These are phyloP conservation scores for Fulmarus glacialis DNA, from an alignment of 2,113 vertebrate species.

Conservation along the genomic window DNA sequence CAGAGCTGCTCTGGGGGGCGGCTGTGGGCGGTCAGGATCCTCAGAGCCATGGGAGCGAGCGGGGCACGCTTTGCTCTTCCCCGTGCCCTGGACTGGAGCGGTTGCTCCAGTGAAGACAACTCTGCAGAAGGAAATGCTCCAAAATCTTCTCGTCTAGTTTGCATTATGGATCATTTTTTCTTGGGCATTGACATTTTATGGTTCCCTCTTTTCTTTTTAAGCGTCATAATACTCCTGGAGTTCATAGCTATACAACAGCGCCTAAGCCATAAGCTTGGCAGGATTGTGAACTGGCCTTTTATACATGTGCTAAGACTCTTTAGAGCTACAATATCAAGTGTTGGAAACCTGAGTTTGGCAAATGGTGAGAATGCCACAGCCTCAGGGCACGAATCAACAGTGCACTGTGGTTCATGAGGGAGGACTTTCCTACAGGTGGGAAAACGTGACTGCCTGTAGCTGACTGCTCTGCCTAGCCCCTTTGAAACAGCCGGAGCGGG, in stretches of 20 bases:
- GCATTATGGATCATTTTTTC: neutral
- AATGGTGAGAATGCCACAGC: accelerated
- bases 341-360: neutral
- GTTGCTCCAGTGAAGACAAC: neutral
- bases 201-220: neutral
- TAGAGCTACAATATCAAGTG: neutral
- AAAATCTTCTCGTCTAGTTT: neutral
- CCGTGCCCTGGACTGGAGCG: accelerated
- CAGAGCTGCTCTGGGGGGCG: neutral
- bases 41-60: accelerated
- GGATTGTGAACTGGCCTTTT: neutral
- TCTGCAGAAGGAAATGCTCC: neutral
- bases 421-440: neutral
- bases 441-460: neutral
- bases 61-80: accelerated
- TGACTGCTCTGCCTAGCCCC: neutral
- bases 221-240: neutral
- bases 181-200: neutral
- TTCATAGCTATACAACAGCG: accelerated
- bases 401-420: neutral
- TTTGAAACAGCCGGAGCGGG: accelerated
- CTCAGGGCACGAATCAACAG: accelerated
- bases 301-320: too few relatives aligned
- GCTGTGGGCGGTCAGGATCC: neutral
- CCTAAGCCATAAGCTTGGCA: neutral